Conservation (phyloP, 1,140 invertebrate genomes). For the Lamellibrachia luymesi region DNA sequence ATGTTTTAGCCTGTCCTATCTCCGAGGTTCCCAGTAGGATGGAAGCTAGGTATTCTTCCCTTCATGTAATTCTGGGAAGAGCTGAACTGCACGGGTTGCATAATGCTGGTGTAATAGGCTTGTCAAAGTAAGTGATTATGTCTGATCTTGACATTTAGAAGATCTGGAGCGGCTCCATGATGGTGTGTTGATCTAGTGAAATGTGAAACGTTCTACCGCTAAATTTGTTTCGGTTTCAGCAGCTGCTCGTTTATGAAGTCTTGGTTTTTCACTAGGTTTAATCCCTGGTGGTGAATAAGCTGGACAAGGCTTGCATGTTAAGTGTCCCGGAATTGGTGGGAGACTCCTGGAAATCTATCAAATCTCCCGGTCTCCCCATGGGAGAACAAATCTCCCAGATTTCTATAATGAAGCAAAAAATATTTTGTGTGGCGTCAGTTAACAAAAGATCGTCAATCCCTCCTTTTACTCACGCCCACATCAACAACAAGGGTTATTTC, state of each 20-base stretch:
- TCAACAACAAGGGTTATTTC: no score
- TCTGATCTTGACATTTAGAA: not conserved
- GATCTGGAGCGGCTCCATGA: not conserved
- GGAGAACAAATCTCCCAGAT: no score
- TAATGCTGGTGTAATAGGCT: not conserved
- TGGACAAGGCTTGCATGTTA: not conserved
- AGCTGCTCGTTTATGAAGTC: not conserved
- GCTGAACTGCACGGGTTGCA: not conserved
- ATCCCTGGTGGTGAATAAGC: not conserved
- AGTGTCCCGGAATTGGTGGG: no score
- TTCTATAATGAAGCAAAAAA: no score
- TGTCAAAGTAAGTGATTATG: not conserved
- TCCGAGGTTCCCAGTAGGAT: not conserved
- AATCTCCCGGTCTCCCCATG: no score
- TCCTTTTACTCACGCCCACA: no score
- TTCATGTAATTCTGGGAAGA: not conserved
- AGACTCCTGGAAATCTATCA: no score
- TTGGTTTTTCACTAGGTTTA: not conserved
- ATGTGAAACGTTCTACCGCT: not conserved
- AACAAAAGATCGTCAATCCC: no score
- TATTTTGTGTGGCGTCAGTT: no score
- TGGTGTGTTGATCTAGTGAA: not conserved
- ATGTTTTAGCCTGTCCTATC: not conserved
- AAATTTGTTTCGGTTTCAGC: not conserved
- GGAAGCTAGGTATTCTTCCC: not conserved